Evolutionary conservation across 1,140 invertebrate species (phyloP), one percentile per base, ranked within the genome.

Genomic region (Drosophila orosa): DNA sequence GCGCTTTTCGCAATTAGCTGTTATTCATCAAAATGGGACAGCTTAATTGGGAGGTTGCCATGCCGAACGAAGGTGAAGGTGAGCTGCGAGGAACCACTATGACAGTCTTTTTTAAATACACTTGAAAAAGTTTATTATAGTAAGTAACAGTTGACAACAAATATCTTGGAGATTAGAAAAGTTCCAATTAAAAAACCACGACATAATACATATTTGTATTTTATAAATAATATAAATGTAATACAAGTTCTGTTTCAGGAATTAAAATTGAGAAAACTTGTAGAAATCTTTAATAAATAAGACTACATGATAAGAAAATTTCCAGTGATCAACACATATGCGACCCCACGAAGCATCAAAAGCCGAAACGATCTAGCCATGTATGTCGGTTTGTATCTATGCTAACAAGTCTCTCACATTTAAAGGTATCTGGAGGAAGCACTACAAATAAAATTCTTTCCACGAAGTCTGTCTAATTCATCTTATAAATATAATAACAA

Each of bases 1-100:
- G 67, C 80, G 68, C 58, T 83, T 61, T 61, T 39, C 45, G 63
- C 82, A 85, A 85, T 85, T 85, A 86, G 68, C 68, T 78, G 81
- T 63, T 74, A 85, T 86, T 78, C 82, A 86, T 85, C 81, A 85
- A 86, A 66, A 54, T 68, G 55, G 45, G 63, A 63, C 58, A 72
- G 54, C 27, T 56, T 76, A 76, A 54, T 65, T 59, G 60, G 47
- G 13, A 35, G 45, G 39, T 45, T 44, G 24, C 33, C 29, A 50
- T 56, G 40, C 58, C 39, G 27, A 42, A 27, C 25, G 40, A 57
- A 22, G 33, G 39, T 29, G 33, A 69, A 27, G 33, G 47, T 56
- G 24, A 68, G 29, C 33, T 15, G 22, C 25, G 19, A 17, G 25
- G 25, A 37, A 47, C 48, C 27, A 47, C 31, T 37, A 33, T n/a